Conservation (phyloP, 92 coral and sea anemone genomes). For the Chrysogorgia sp. region DNA sequence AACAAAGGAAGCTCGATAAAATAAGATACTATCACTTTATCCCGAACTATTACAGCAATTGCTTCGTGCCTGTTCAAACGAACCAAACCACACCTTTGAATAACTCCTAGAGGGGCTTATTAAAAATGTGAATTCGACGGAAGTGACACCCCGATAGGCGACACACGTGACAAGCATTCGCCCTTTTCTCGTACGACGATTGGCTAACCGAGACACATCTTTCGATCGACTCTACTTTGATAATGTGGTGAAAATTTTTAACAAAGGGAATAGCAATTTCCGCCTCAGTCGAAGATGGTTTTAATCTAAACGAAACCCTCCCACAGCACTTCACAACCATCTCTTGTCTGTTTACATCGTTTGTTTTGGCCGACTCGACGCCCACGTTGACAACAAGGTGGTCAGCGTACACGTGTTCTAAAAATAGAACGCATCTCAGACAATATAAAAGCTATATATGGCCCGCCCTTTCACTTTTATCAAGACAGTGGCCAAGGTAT, state of each 20-base stretch:
- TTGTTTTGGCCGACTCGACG: conserved; percentile 6
- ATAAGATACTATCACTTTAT: neutral
- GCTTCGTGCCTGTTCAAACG: conserved; percentile 20
- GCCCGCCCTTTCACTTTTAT: neutral
- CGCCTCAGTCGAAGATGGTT: too few relatives aligned
- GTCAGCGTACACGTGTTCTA: conserved; percentile 32
- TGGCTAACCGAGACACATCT: conserved; percentile 28
- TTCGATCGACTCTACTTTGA: conserved; percentile 18
- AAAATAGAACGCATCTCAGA: neutral
- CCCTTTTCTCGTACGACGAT: conserved; percentile 12
- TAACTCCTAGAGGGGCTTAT: conserved; percentile 34
- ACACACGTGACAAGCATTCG: conserved; percentile 19
- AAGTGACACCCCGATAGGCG: conserved; percentile 6
- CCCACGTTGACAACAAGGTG: conserved; percentile 41
- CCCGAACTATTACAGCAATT: neutral
- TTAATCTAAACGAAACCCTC: too few relatives aligned
- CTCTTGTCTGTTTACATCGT: neutral
- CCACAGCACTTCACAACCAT: neutral
- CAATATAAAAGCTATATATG: neutral
- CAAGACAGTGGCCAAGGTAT: too few relatives aligned
- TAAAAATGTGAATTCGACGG: conserved; percentile 25
- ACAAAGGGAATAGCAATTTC: too few relatives aligned
- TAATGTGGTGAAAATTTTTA: neutral
- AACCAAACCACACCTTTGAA: conserved; percentile 51
- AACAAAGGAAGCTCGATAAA: neutral